Evolutionary conservation across 2,797 vertebrate species (phyloP), one percentile per base, ranked within the genome.

Genomic region (Sebastolobus altivelis): DNA sequence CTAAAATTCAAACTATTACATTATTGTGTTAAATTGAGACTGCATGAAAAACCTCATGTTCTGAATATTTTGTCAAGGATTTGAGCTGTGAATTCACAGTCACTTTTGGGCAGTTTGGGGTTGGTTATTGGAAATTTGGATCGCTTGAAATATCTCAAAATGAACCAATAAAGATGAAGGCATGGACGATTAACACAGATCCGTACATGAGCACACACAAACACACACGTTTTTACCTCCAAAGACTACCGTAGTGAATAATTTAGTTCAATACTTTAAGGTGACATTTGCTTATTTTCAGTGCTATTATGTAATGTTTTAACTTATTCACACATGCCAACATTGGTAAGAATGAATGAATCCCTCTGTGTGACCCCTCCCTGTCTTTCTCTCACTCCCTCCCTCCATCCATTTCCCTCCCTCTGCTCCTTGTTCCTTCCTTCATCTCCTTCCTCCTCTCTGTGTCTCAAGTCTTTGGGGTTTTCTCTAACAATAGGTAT

Each of bases 401-500:
- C 49, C 20, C 35, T 62, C 55, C 29, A 33, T 58, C 63, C 43
- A 74, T 75, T 67, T 68, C 66, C 75, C 40, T 74, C 40, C 56
- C 46, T 84, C 43, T 25, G 40, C 16, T 14, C 73, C 59, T 68
- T 72, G 9, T 75, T 18, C 72, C 63, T 62, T 35, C 40, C 59
- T 68, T 62, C 77, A 29, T 83, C 61, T 76, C 66, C 60, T 65
- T 79, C 77, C 40, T 31, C 56, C 40, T 83, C 90, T 85, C 86
- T 65, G 71, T 81, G 87, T 85, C 86, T 81, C 84, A 61, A 63
- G 90, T 89, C 93, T 94, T 88, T 80, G 58, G 92, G 89, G 88
- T 92, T 86, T 84, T 65, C 86, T 86, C 93, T 94, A 95, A 95
- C 93, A 95, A 94, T 95, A 95, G 94, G 75, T 86, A 82, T 92